Conservation (phyloP, 92 coral and sea anemone species). For the Paragorgia papillata region DNA sequence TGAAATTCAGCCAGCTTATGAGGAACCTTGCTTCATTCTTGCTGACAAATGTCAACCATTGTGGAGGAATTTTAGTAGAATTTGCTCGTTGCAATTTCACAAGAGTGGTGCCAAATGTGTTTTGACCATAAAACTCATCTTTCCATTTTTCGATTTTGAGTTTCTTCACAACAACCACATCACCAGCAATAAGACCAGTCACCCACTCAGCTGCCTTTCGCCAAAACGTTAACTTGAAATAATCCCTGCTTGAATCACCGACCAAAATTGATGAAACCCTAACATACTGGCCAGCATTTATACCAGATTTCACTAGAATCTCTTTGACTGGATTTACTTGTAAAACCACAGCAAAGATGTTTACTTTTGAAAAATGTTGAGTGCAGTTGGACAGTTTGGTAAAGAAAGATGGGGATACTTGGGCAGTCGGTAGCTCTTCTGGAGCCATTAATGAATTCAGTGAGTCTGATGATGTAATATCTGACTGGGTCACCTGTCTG, state of each 20-base stretch:
- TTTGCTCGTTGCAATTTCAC: constrained; percentile 78
- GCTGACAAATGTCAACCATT: constrained; percentile 69
- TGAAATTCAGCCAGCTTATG: constrained; percentile 56
- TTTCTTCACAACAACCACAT: constrained; percentile 71
- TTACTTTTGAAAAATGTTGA: constrained; percentile 50
- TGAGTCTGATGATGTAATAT: not conserved
- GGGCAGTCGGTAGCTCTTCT: not conserved
- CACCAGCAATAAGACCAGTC: constrained; percentile 66
- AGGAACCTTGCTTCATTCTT: constrained; percentile 67
- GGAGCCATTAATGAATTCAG: not conserved
- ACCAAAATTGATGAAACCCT: constrained; percentile 74
- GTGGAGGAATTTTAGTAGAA: constrained; percentile 55
- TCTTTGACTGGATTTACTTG: constrained; percentile 88
- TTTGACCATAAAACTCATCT: constrained; percentile 79
- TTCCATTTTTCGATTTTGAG: constrained; percentile 81
- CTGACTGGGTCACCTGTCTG: not conserved
- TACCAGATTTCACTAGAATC: constrained; percentile 76
- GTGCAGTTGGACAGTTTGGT: constrained; percentile 63
- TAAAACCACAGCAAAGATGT: constrained; percentile 69
- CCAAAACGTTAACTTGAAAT: constrained; percentile 85
- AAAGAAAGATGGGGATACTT: not conserved
- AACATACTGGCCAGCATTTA: constrained; percentile 67
- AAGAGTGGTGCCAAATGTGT: constrained; percentile 61
- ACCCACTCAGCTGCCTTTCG: constrained; percentile 83
- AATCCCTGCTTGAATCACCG: constrained; percentile 78